Conservation (phyloP, 2,888 invertebrate species). For the Criorhina ranunculi region DNA sequence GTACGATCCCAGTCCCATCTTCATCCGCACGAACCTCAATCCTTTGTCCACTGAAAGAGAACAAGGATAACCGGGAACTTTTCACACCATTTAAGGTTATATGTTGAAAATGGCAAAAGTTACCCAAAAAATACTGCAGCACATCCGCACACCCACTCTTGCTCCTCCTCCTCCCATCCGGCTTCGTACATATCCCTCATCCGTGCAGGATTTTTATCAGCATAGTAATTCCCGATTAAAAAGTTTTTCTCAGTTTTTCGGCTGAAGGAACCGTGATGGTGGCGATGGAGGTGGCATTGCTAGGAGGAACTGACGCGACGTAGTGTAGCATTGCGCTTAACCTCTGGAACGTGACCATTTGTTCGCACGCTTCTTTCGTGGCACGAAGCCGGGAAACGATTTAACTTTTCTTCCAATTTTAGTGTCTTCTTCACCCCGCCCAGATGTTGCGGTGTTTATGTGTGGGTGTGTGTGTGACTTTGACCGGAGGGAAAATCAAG, state of each 20-base stretch:
- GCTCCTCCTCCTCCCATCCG: slow-evolving; percentile 8
- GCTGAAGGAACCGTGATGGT: slow-evolving; percentile 37
- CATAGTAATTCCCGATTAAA: slow-evolving; percentile 75
- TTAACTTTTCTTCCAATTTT: slow-evolving; percentile 76
- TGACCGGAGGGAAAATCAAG: slow-evolving; percentile 71
- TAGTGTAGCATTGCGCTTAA: slow-evolving; percentile 79
- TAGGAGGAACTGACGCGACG: slow-evolving; percentile 9
- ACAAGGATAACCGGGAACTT: slow-evolving; percentile 16
- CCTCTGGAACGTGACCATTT: slow-evolving; percentile 83
- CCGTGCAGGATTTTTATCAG: slow-evolving; percentile 74
- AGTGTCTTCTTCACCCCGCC: slow-evolving; percentile 61
- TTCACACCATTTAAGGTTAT: slow-evolving; percentile 71
- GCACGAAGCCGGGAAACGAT: slow-evolving; percentile 75
- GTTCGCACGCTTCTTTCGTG: slow-evolving; percentile 73
- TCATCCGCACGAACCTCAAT: slow-evolving; percentile 9
- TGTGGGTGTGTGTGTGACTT: slow-evolving; percentile 52
- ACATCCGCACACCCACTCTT: slow-evolving; percentile 63
- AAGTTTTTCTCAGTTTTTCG: slow-evolving; percentile 71
- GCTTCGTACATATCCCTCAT: slow-evolving; percentile 56
- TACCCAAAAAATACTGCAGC: slow-evolving; percentile 72
- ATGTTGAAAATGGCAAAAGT: slow-evolving; percentile 72
- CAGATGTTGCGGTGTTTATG: slow-evolving; percentile 26
- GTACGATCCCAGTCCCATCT: slow-evolving; percentile 28
- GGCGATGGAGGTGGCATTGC: slow-evolving; percentile 5
- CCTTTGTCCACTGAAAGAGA: slow-evolving; percentile 53